Conservation (phyloP, 2,888 invertebrate genomes). For the Standfussiana lucernea region DNA sequence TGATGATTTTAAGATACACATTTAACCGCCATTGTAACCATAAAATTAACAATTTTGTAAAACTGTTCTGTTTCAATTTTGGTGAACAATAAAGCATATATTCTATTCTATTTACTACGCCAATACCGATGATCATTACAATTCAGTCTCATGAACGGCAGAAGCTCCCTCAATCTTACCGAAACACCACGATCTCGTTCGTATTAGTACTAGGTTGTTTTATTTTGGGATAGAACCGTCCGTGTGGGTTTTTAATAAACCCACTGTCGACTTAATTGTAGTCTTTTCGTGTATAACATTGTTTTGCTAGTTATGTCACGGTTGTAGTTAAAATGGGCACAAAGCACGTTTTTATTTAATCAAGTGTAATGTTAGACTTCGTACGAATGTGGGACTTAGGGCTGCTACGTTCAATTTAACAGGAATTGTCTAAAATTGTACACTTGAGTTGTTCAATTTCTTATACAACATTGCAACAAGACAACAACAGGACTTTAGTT, state of each 20-base stretch:
- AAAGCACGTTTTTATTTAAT: conserved; percentile 63
- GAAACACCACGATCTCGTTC: neutral
- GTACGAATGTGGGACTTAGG: conserved; percentile 45
- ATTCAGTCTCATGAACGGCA: neutral
- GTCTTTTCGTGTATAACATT: neutral
- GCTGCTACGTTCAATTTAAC: conserved; percentile 15
- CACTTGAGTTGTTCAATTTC: no score
- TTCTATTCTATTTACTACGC: no score
- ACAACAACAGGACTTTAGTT: no score
- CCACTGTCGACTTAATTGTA: neutral
- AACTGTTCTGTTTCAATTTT: no score
- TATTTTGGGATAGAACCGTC: neutral
- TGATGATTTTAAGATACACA: no score
- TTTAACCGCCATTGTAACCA: no score
- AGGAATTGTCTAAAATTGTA: neutral
- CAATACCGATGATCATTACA: neutral
- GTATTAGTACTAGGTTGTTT: neutral
- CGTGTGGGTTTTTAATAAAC: neutral
- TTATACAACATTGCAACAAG: no score
- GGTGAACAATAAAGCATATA: no score
- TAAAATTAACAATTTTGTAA: no score
- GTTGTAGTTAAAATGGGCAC: conserved; percentile 40
- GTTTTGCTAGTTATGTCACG: conserved; percentile 48
- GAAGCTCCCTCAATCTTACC: neutral
- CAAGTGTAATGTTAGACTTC: conserved; percentile 67